phyloP scores from a whole-genome alignment of 2,888 invertebrate genomes.

The Drosophila siamana region DNA sequence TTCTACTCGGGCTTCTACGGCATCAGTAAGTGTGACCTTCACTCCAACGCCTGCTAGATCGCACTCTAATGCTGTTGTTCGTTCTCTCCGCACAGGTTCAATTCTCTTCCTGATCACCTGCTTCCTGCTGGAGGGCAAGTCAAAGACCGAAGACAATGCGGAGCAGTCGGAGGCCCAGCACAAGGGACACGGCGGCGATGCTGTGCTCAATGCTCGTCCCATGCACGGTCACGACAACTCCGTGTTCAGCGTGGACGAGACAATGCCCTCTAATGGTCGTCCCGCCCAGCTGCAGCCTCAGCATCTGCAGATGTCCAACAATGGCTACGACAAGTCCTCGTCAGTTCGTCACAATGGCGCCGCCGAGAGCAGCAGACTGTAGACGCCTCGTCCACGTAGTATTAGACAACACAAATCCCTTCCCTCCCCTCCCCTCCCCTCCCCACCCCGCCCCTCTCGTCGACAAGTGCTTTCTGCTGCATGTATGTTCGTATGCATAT shows the following conservation, averaged over 20 bases:
- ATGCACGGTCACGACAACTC: conserved; percentile 85
- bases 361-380: conserved; percentile 84
- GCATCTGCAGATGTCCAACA: conserved; percentile 76
- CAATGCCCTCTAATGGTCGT: conserved; percentile 78
- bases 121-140: conserved; percentile 91
- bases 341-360: conserved; percentile 71
- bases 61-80: background rate
- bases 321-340: conserved; percentile 72
- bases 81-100: conserved; percentile 87
- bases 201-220: conserved; percentile 69
- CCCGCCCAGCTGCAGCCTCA: conserved; percentile 80
- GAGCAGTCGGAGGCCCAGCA: conserved; percentile 50
- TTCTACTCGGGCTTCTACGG: conserved; percentile 95
- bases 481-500: conserved; percentile 12
- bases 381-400: conserved; percentile 34
- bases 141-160: conserved; percentile 32
- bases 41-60: background rate
- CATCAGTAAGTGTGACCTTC: conserved; percentile 88
- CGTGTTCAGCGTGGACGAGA: conserved; percentile 84
- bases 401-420: conserved; percentile 17
- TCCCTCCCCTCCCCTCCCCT: background rate
- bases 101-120: conserved; percentile 92
- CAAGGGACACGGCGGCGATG: conserved; percentile 61
- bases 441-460: conserved; percentile 1
- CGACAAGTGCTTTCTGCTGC: conserved; percentile 10